Evolutionary conservation across 2,113 vertebrate species (phyloP).

Genomic region (Dicrurus megarhynchus): DNA sequence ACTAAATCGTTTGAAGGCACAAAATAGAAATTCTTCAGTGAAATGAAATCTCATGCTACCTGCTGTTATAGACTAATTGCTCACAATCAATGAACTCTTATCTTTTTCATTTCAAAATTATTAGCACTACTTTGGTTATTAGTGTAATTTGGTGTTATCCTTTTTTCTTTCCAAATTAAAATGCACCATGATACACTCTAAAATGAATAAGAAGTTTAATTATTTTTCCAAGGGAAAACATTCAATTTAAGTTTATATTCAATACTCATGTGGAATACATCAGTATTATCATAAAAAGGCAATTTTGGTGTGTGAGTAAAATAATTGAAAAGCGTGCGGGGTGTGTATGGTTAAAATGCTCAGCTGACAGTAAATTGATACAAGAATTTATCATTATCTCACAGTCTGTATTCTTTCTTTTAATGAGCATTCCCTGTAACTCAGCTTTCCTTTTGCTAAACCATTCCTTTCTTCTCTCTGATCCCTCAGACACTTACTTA

Average conservation of each 20-base stretch:
- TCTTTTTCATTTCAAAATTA: slow-evolving; percentile 48
- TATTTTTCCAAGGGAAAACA: slow-evolving; percentile 54
- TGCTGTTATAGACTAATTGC: slow-evolving; percentile 55
- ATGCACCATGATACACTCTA: not conserved
- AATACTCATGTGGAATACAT: not conserved
- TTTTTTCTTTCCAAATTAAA: slow-evolving; percentile 43
- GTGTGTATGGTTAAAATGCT: not conserved
- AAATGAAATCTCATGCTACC: slow-evolving; percentile 41
- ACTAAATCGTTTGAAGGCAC: not conserved
- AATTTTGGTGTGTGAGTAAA: not conserved
- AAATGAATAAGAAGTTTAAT: slow-evolving; percentile 41
- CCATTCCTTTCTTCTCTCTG: not conserved
- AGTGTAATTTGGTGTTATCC: slow-evolving; percentile 12
- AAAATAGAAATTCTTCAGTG: not conserved
- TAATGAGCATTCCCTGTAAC: not conserved
- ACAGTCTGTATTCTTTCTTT: not conserved
- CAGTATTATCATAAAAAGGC: not conserved
- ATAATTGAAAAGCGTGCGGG: not conserved
- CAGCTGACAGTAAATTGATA: not conserved
- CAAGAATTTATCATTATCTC: not conserved
- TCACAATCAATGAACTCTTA: slow-evolving; percentile 35
- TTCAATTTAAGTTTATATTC: slow-evolving; percentile 15
- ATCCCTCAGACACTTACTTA: not conserved
- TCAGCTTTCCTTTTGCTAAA: not conserved
- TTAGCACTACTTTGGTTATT: slow-evolving; percentile 51